Conservation (phyloP, 2,888 invertebrate genomes). For the Fabriciana adippe region DNA sequence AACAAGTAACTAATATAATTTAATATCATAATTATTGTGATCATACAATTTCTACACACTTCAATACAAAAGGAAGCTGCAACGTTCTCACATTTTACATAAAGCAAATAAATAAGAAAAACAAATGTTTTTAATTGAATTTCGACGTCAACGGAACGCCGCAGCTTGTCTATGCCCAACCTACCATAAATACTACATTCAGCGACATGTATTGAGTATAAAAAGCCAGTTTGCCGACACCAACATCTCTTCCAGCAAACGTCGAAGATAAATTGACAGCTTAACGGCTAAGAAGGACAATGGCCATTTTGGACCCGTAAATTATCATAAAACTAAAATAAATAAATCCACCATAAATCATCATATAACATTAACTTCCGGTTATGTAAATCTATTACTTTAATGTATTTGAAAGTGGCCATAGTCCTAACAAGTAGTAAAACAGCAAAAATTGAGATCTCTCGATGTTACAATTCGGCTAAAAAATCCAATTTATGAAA, state of each 20-base stretch:
- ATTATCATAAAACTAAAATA: conserved; percentile 20
- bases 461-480: conserved; percentile 58
- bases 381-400: conserved; percentile 8
- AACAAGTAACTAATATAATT: conserved; percentile 80
- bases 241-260: conserved; percentile 31
- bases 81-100: conserved; percentile 50
- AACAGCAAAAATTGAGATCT: conserved; percentile 47
- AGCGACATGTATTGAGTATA: conserved; percentile 66
- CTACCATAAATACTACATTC: conserved; percentile 67
- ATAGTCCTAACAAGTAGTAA: conserved; percentile 41
- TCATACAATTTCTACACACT: conserved; percentile 68
- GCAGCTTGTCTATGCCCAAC: conserved; percentile 63
- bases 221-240: conserved; percentile 70
- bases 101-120: conserved; percentile 39
- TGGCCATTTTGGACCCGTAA: conserved; percentile 47
- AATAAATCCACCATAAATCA: background rate
- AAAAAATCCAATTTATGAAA: conserved; percentile 64
- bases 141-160: conserved; percentile 50
- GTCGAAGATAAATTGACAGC: conserved; percentile 41
- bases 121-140: conserved; percentile 29
- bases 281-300: conserved; percentile 48
- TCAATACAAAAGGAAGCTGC: conserved; percentile 70
- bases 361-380: background rate
- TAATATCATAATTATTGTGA: conserved; percentile 72
- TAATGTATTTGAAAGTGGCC: conserved; percentile 36